Evolutionary conservation across 2,888 invertebrate genomes (phyloP), one percentile per base, ranked within the genome.

Genomic region (Acleris sparsana): DNA sequence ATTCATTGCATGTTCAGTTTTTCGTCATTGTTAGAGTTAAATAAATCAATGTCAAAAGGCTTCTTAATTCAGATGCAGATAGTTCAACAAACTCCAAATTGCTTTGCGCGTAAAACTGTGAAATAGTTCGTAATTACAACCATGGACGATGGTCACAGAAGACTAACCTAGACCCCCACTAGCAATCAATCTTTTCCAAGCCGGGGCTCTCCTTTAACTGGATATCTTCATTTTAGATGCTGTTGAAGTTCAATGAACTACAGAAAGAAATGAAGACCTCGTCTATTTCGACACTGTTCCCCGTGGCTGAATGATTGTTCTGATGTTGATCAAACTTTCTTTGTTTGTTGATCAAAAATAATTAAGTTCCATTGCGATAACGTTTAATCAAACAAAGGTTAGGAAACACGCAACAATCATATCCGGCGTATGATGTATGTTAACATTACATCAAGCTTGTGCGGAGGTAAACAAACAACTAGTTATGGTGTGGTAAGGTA

Each of bases 191-290:
- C 2, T 48, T 20, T n/a, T 39, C 46, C 33, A 13, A 2, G 5
- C 13, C 16, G 17, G 33, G 57, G 66, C 39, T 66, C 62, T 20
- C 6, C 18, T 16, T 48, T 52, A 17, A 52, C 62, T 62, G 62
- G 62, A 17, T 46, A 6, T 16, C 16, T 46, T 57, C 46, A 44
- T 18, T 13, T 48, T 52, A 46, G 16, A 56, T 48, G n/a, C 25
- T 11, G 52, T 56, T 49, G 9, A 43, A 61, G 66, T 56, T 66
- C 62, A 62, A 57, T 25, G 66, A 61, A 61, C 66, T 62, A 43
- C n/a, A 56, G 55, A 61, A 61, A 62, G 46, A 61, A 62, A 66
- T 66, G 52, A 66, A 66, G 48, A 66, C 56, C 62, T 66, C 62
- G 57, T 57, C 66, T 66, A 61, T 56, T 66, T 66, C 46, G 52